A percentile compares a stretch with the other conserved stretches of the same genome.
Conservation (phyloP, 2,888 invertebrate species). For the Macrophya alboannulata region DNA sequence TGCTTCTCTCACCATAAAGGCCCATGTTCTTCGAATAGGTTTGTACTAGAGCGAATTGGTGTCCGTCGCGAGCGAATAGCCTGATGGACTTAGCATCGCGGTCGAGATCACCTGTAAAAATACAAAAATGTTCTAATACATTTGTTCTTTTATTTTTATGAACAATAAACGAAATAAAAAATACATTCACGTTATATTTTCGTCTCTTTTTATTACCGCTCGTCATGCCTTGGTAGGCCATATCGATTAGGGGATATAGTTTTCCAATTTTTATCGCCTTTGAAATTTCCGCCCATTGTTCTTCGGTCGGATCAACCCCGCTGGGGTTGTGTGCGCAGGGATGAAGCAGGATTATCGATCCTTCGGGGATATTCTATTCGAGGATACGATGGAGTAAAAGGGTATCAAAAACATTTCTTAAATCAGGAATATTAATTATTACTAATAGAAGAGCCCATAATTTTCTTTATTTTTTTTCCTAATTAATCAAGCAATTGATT, state of each 20-base stretch:
- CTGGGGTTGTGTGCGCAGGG: constrained; percentile 88
- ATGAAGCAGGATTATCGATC: constrained; percentile 84
- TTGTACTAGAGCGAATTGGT: constrained; percentile 83
- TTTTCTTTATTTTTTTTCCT: no score
- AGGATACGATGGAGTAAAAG: constrained; percentile 59
- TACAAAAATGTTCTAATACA: background rate
- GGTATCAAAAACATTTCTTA: background rate
- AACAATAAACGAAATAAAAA: background rate
- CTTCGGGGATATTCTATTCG: constrained; percentile 84
- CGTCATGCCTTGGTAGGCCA: constrained; percentile 86
- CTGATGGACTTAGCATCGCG: constrained; percentile 84
- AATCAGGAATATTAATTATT: background rate
- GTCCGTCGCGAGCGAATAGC: constrained; percentile 83
- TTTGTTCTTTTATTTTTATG: background rate
- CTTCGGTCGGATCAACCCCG: constrained; percentile 83
- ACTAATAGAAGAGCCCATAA: background rate
- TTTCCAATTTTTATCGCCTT: constrained; percentile 81
- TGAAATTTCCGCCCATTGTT: constrained; percentile 86
- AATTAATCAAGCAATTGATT: background rate
- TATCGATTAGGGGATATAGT: constrained; percentile 85
- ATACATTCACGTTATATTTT: background rate
- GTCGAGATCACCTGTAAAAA: constrained; percentile 82
- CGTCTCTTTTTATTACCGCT: constrained; percentile 69
- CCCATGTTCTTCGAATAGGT: constrained; percentile 88
- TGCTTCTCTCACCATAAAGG: constrained; percentile 81